Conservation (phyloP, 2,888 invertebrate genomes). For the Crioceris asparagi region DNA sequence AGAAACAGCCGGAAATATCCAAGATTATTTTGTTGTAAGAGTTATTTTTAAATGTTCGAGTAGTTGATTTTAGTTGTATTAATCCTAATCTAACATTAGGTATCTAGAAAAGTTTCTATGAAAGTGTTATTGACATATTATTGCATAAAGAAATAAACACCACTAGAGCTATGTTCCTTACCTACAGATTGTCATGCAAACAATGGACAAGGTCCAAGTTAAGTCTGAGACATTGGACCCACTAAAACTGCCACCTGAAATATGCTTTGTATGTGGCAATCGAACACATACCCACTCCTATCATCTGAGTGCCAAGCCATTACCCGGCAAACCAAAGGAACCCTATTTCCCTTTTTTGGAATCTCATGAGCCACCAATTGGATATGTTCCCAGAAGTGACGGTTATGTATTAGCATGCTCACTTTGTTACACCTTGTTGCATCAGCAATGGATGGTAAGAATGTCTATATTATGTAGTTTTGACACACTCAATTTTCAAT, state of each 20-base stretch:
- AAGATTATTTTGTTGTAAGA: too few species aligned
- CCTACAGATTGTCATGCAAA: conserved; percentile 32
- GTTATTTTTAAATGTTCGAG: too few species aligned
- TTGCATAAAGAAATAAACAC: too few species aligned
- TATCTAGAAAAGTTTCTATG: too few species aligned
- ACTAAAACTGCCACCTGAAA: conserved; percentile 22
- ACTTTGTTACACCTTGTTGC: conserved; percentile 75
- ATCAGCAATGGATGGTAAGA: conserved; percentile 93
- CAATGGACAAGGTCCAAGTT: conserved; percentile 43
- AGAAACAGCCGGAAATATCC: too few species aligned
- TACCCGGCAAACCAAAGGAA: conserved; percentile 57
- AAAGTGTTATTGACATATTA: too few species aligned
- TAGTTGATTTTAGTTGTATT: too few species aligned
- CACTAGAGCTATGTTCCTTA: too few species aligned
- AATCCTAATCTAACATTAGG: too few species aligned
- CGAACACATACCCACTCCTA: conserved; percentile 52
- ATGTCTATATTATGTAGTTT: too few species aligned
- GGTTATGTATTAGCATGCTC: conserved; percentile 61
- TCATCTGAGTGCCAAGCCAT: conserved; percentile 54
- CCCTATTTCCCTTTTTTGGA: conserved; percentile 89
- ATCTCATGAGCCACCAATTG: conserved; percentile 83
- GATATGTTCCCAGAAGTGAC: conserved; percentile 45
- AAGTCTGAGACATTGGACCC: conserved; percentile 26
- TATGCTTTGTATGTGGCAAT: conserved; percentile 67
- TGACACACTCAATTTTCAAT: too few species aligned